Percentiles rank a stretch among this genome's conserved stretches.
Conservation (phyloP, 1,140 invertebrate species). For the Rhynchophorus ferrugineus region DNA sequence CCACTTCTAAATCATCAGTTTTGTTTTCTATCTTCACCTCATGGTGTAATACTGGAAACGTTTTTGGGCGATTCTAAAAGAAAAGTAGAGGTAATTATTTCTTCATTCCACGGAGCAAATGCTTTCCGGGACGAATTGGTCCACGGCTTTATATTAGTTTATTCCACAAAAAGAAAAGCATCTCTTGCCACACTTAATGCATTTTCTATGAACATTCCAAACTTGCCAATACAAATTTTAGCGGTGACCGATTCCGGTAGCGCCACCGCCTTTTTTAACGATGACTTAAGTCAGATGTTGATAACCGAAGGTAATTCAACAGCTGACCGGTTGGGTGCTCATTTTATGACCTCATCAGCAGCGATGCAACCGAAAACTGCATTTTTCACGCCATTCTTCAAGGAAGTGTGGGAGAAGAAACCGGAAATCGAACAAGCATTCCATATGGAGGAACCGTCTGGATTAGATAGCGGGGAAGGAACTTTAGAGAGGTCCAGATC, state of each 20-base stretch:
- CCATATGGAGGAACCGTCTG: slow-evolving; percentile 75
- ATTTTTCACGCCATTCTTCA: slow-evolving; percentile 93
- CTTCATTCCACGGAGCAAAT: slow-evolving; percentile 91
- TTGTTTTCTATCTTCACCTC: slow-evolving; percentile 77
- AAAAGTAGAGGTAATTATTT: slow-evolving; percentile 87
- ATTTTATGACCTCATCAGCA: slow-evolving; percentile 82
- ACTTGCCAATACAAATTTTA: slow-evolving; percentile 90
- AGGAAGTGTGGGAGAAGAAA: slow-evolving; percentile 92
- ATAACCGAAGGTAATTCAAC: slow-evolving; percentile 89
- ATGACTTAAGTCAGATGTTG: slow-evolving; percentile 79
- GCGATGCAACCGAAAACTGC: slow-evolving; percentile 80
- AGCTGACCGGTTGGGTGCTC: slow-evolving; percentile 84
- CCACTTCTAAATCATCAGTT: slow-evolving; percentile 83
- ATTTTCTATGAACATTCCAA: slow-evolving; percentile 89
- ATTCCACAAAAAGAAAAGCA: slow-evolving; percentile 90
- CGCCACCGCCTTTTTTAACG: slow-evolving; percentile 81
- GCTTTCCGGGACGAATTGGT: slow-evolving; percentile 87
- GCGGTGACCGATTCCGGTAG: slow-evolving; percentile 84
- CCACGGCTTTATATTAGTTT: slow-evolving; percentile 94
- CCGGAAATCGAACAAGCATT: slow-evolving; percentile 90
- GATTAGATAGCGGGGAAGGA: slow-evolving; percentile 60
- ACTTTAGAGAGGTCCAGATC: slow-evolving; percentile 58
- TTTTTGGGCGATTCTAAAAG: slow-evolving; percentile 83
- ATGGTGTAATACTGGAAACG: slow-evolving; percentile 83
- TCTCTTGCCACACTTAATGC: slow-evolving; percentile 88